phyloP scores from a whole-genome alignment of 2,113 vertebrate genomes.

The Paramormyrops kingsleyae region DNA sequence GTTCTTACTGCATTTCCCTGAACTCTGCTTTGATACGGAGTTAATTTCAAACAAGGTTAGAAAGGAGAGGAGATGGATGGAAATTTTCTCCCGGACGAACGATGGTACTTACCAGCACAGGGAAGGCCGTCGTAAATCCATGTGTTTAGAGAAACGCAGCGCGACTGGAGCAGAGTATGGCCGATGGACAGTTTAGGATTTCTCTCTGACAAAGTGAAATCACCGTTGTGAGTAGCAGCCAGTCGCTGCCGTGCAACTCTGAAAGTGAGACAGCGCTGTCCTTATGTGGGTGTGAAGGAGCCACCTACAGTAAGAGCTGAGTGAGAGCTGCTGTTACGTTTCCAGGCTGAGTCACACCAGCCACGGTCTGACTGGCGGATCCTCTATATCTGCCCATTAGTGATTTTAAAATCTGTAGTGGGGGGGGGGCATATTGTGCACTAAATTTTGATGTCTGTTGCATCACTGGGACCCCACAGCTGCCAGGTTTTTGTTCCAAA shows the following conservation, averaged over 20 bases:
- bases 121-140: not conserved
- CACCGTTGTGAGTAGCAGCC: not conserved
- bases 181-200: not conserved
- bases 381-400: not conserved
- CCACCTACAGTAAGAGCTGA: not conserved
- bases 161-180: not conserved
- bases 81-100: not conserved
- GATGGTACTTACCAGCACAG: slow-evolving; percentile 17
- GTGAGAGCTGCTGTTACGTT: not conserved
- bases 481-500: not conserved
- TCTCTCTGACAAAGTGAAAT: not conserved
- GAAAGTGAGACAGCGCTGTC: not conserved
- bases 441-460: not conserved
- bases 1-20: not conserved
- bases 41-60: not conserved
- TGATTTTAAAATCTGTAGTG: not conserved
- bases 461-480: not conserved
- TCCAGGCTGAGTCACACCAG: not conserved
- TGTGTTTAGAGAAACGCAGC: not conserved
- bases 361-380: not conserved
- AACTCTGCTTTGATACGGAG: not conserved
- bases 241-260: not conserved
- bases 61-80: not conserved
- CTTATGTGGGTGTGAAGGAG: slow-evolving; percentile 1
- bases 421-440: not conserved